These are phyloP conservation scores for Lasiommata megera DNA, from an alignment of 2,888 invertebrate genomes.

Conservation along the genomic window DNA sequence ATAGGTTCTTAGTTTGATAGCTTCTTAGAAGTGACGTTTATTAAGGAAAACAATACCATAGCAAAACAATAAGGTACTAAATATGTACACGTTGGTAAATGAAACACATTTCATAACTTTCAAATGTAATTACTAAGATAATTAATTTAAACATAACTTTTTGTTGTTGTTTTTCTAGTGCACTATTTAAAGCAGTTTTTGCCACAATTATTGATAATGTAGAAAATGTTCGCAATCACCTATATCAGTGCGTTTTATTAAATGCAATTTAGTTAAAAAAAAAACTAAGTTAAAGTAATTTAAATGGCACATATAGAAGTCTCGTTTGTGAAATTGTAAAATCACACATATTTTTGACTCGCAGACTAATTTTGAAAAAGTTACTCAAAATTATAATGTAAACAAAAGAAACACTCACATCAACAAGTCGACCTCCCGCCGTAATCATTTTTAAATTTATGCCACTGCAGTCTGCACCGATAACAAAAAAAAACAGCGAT, in stretches of 20 bases:
- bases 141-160: too few species aligned
- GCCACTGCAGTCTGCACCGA: constrained; percentile 25
- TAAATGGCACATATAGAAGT: too few species aligned
- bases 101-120: background rate
- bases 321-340: too few species aligned
- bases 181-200: too few species aligned
- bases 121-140: background rate
- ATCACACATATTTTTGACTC: too few species aligned
- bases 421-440: constrained; percentile 40
- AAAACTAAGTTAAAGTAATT: too few species aligned
- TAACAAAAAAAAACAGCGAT: constrained; percentile 36
- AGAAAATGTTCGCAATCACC: too few species aligned
- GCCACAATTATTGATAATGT: too few species aligned
- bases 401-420: constrained; percentile 46
- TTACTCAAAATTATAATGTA: constrained; percentile 5
- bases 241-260: too few species aligned
- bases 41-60: constrained; percentile 20
- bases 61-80: constrained; percentile 4
- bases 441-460: constrained; percentile 46
- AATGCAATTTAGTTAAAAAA: too few species aligned
- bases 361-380: too few species aligned
- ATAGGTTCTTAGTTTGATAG: constrained; percentile 4
- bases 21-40: constrained; percentile 13
- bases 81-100: background rate
- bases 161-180: too few species aligned